Evolutionary conservation across 2,797 vertebrate genomes (phyloP).

Genomic region (Takifugu ocellatus): DNA sequence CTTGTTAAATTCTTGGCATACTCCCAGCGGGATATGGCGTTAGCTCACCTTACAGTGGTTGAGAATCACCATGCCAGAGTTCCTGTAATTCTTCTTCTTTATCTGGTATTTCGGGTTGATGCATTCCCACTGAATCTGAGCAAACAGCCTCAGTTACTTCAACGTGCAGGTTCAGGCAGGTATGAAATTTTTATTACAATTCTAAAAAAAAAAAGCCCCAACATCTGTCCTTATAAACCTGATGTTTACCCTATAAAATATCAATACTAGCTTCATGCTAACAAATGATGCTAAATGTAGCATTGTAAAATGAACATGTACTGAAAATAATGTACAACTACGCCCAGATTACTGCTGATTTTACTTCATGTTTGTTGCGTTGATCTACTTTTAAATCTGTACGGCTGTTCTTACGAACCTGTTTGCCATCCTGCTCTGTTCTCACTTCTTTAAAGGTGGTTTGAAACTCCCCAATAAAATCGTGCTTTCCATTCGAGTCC

Average conservation of each 20-base stretch:
- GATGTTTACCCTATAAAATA: too few species aligned
- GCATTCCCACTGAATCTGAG: conserved; percentile 95
- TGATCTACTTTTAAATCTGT: neutral
- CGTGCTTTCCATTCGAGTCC: conserved; percentile 98
- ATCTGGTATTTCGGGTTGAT: conserved; percentile 98
- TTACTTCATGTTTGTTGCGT: too few species aligned
- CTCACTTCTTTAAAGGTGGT: conserved; percentile 94
- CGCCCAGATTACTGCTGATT: neutral
- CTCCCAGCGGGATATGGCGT: neutral
- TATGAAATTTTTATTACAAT: neutral
- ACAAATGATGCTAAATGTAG: too few species aligned
- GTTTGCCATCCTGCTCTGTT: conserved; percentile 91
- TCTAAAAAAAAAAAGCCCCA: too few species aligned
- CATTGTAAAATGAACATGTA: neutral
- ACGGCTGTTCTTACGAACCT: conserved; percentile 68
- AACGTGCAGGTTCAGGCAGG: neutral
- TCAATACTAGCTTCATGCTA: too few species aligned
- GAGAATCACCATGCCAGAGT: conserved; percentile 93
- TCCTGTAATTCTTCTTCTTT: conserved; percentile 99
- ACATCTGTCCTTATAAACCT: too few species aligned
- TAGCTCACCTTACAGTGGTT: conserved; percentile 91
- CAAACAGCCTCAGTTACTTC: conserved; percentile 12
- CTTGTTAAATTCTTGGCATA: too few species aligned
- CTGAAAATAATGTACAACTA: neutral
- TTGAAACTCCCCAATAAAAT: conserved; percentile 97